Evolutionary conservation across 2,797 vertebrate species (phyloP), one percentile per base, ranked within the genome.

Genomic region (Helostoma temminkii): DNA sequence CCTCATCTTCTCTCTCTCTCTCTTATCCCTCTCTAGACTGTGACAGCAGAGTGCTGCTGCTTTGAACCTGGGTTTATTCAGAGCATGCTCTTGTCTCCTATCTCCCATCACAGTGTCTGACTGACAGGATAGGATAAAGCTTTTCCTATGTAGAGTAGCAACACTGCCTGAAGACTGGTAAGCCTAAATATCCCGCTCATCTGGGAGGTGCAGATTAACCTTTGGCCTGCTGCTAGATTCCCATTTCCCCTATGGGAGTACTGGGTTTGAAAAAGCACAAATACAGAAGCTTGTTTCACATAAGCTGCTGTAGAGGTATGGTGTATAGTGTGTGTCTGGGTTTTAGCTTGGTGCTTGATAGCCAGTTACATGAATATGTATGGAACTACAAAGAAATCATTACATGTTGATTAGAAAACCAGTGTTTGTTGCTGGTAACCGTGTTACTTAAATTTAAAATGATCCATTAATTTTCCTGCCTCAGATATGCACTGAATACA

Each of bases 61-160:
- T 67, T 82, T 83, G 69, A 80, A 83, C 71, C 66, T 32, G 49
- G 57, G 64, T 82, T 86, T 85, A 88, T 87, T 88, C 73, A 3
- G 71, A 76, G 66, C 88, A 85, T 77, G 60, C 74, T 62, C 80
- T 80, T 82, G 80, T 82, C 81, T 86, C 84, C 75, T 69, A 73
- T 87, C 88, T 72, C 75, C 83, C 78, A 30, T 85, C 77, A 65
- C 41, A 76, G 78, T 57, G 54, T 54, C 50, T 30, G 3, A 63
- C 78, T 83, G 81, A 77, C 81, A 82, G 71, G 73, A 63, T 69
- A 59, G 71, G 57, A 71, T 83, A 81, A 83, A 70, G 75, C 75
- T 72, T 84, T 87, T 83, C 80, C 73, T 75, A 78, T 70, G 73
- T 79, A 78, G 67, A 80, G 67, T 7, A 66, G 74, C 80, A 68